phyloP scores from a whole-genome alignment of 2,888 invertebrate species.

The Trachelus troglodyta region DNA sequence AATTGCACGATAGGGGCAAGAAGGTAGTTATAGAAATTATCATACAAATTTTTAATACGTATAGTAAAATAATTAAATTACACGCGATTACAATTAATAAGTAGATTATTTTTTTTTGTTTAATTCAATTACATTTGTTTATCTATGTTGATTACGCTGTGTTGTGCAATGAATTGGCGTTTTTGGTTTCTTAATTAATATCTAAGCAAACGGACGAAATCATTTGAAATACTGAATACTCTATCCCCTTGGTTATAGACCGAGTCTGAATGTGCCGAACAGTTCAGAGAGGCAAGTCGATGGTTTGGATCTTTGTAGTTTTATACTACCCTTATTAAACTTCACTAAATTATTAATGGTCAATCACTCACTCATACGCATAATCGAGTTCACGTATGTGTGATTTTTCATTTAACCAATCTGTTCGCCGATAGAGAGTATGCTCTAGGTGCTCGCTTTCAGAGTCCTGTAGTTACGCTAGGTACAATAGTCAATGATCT shows the following conservation, averaged over 20 bases:
- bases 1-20: slow-evolving; percentile 90
- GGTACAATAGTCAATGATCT: slow-evolving; percentile 44
- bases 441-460: slow-evolving; percentile 62
- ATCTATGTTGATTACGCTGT: neutral
- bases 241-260: slow-evolving; percentile 66
- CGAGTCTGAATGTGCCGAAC: slow-evolving; percentile 67
- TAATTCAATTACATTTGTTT: neutral
- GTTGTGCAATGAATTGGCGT: neutral
- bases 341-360: slow-evolving; percentile 43
- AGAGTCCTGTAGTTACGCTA: slow-evolving; percentile 53
- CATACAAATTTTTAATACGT: slow-evolving; percentile 20
- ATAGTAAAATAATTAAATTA: neutral
- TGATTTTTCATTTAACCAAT: slow-evolving; percentile 57
- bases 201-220: slow-evolving; percentile 28
- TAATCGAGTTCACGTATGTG: slow-evolving; percentile 55
- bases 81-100: neutral
- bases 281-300: slow-evolving; percentile 67
- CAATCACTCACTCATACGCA: slow-evolving; percentile 47
- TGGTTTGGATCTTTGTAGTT: slow-evolving; percentile 67
- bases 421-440: slow-evolving; percentile 52
- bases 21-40: slow-evolving; percentile 70
- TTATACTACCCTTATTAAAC: slow-evolving; percentile 44
- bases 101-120: slow-evolving; percentile 15
- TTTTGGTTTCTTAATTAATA: slow-evolving; percentile 16
- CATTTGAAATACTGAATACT: slow-evolving; percentile 58